A percentile compares a stretch with the other conserved stretches of the same genome.
phyloP scores from a whole-genome alignment of 1,140 invertebrate genomes.

The Aphelenchoides fujianensis region DNA sequence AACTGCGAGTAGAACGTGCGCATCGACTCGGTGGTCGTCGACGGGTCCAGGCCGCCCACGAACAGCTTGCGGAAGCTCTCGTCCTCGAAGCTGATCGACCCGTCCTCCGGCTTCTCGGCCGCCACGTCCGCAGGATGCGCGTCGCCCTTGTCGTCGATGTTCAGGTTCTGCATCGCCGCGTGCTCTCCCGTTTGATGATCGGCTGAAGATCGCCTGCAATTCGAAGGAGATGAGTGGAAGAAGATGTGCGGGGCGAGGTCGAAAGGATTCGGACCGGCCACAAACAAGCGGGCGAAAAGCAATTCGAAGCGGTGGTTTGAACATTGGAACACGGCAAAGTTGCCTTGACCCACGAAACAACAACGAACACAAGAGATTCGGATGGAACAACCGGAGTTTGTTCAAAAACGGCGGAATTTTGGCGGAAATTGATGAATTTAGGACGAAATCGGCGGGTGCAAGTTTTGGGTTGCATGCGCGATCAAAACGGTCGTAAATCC shows the following conservation, averaged over 20 bases:
- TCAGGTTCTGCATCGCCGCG: not conserved
- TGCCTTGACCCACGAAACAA: too few relatives aligned
- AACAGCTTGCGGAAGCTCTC: conserved; percentile 93
- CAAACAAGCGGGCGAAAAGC: too few relatives aligned
- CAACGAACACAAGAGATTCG: too few relatives aligned
- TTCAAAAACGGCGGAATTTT: too few relatives aligned
- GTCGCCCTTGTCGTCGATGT: not conserved
- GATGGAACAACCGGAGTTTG: too few relatives aligned
- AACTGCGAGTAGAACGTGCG: conserved; percentile 91
- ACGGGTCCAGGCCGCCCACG: conserved; percentile 90
- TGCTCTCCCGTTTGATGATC: not conserved
- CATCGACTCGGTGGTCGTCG: conserved; percentile 86
- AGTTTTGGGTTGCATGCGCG: too few relatives aligned
- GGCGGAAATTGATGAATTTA: too few relatives aligned
- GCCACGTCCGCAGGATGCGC: not conserved
- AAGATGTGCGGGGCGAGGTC: not conserved
- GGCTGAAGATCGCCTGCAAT: not conserved
- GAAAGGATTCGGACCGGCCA: too few relatives aligned
- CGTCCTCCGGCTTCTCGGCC: not conserved
- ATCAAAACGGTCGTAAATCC: too few relatives aligned
- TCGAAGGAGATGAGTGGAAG: not conserved
- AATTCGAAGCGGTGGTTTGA: too few relatives aligned
- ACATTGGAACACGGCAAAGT: too few relatives aligned
- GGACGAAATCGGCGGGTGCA: too few relatives aligned
- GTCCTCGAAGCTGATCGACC: not conserved